Evolutionary conservation across 2,113 vertebrate species (phyloP).

Genomic region (Barnardius zonarius): DNA sequence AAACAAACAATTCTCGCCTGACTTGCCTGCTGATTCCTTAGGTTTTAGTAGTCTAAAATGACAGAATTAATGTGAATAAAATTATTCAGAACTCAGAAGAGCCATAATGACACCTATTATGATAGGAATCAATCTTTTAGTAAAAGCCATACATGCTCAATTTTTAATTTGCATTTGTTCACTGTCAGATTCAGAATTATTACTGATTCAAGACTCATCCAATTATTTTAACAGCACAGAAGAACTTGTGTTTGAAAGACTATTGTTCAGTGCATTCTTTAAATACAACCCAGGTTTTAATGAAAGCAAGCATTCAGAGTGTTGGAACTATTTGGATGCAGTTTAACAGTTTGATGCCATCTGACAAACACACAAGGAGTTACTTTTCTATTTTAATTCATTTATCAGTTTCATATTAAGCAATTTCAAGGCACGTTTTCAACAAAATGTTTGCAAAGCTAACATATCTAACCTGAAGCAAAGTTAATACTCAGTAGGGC

Average conservation of each 20-base stretch:
- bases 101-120: background rate
- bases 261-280: background rate
- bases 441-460: background rate
- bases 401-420: background rate
- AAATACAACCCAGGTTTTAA: background rate
- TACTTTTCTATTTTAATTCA: background rate
- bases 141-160: background rate
- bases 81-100: background rate
- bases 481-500: background rate
- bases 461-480: background rate
- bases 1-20: background rate
- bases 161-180: background rate
- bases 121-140: background rate
- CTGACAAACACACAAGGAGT: background rate
- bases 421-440: background rate
- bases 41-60: background rate
- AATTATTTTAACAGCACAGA: background rate
- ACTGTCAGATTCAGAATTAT: background rate
- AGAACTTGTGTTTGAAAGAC: background rate
- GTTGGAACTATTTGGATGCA: background rate
- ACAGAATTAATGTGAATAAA: background rate
- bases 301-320: background rate
- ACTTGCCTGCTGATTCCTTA: background rate
- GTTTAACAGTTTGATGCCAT: background rate
- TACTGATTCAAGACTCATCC: background rate